Percentiles rank a stretch among this genome's conserved stretches.
These are phyloP conservation scores for Rostratula benghalensis DNA, from an alignment of 2,113 vertebrate genomes.

Conservation along the genomic window DNA sequence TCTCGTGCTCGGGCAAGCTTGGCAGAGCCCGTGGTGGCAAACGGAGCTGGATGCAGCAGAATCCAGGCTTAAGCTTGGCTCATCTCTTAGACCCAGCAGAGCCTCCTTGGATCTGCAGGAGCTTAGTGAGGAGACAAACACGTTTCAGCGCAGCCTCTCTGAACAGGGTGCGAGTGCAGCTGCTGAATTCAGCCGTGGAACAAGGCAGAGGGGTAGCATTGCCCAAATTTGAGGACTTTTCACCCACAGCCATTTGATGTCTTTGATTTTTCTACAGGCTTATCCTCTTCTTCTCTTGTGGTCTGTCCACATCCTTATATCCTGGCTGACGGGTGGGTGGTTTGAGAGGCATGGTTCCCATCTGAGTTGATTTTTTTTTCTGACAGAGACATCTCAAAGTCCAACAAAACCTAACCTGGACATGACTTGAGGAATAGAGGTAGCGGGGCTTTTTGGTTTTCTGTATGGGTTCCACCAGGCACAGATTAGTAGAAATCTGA, in stretches of 20 bases:
- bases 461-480: not conserved
- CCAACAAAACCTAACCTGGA: not conserved
- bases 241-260: not conserved
- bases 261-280: not conserved
- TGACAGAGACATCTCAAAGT: not conserved
- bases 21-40: not conserved
- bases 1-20: not conserved
- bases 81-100: conserved; percentile 2
- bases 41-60: not conserved
- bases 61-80: conserved; percentile 21
- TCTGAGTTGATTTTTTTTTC: not conserved
- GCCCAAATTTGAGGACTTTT: not conserved
- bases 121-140: not conserved
- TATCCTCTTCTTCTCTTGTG: not conserved
- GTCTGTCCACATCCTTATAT: rapidly evolving
- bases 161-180: not conserved
- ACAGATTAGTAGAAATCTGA: not conserved
- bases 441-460: rapidly evolving
- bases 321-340: not conserved
- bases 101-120: not conserved
- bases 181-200: not conserved
- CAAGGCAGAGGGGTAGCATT: not conserved
- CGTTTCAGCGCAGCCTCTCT: not conserved
- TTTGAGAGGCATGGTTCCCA: not conserved
- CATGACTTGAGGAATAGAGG: not conserved